Evolutionary conservation across 2,113 vertebrate genomes (phyloP).

Genomic region (Eretmochelys imbricata): DNA sequence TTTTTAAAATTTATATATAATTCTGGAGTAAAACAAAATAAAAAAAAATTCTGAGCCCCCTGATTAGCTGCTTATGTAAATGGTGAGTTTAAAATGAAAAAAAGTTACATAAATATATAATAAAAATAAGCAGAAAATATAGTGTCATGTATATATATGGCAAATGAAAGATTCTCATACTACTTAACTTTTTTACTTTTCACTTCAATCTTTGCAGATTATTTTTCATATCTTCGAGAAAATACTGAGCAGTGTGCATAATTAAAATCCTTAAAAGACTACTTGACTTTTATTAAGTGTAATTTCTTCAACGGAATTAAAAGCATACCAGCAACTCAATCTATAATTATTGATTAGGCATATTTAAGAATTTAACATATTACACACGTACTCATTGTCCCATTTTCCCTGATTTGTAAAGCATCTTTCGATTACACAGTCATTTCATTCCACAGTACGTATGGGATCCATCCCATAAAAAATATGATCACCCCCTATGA

Average conservation of each 20-base stretch:
- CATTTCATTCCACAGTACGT: no score
- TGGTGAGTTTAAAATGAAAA: neutral
- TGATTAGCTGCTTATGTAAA: neutral
- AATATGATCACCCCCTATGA: no score
- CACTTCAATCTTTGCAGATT: neutral
- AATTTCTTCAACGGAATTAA: no score
- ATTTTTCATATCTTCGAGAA: neutral
- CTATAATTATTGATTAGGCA: no score
- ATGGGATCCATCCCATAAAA: no score
- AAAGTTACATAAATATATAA: neutral
- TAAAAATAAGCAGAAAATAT: neutral
- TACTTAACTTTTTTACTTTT: neutral
- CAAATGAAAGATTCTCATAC: neutral
- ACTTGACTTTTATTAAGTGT: no score
- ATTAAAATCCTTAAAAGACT: no score
- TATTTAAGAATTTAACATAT: no score
- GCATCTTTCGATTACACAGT: no score
- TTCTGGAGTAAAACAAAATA: neutral
- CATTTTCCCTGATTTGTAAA: no score
- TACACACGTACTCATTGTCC: no score
- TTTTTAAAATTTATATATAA: neutral
- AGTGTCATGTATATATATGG: neutral
- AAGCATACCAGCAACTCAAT: no score
- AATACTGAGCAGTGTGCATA: neutral
- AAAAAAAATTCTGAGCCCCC: neutral